Percentiles rank a stretch among this genome's conserved stretches.
Conservation (phyloP, 2,113 vertebrate genomes). For the Bambusicola thoracicus region DNA sequence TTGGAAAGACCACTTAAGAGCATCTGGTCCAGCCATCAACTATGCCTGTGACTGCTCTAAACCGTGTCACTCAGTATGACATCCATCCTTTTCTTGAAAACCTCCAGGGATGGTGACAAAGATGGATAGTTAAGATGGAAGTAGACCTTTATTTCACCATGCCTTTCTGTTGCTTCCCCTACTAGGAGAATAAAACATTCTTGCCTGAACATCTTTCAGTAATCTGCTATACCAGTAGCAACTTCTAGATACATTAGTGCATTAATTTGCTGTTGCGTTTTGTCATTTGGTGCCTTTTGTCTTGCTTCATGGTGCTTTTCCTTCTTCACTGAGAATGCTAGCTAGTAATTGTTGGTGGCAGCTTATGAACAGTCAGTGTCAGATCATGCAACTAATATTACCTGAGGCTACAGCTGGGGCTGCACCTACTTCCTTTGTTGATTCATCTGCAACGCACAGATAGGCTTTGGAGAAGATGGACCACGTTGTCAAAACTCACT, state of each 20-base stretch:
- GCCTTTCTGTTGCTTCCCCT: not conserved
- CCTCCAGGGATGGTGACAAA: no score
- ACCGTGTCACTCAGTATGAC: no score
- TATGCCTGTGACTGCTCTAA: no score
- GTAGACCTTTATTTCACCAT: not conserved
- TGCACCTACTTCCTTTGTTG: fast-evolving
- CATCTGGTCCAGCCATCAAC: no score
- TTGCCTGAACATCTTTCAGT: not conserved
- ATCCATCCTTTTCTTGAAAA: no score
- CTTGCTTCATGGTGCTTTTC: not conserved
- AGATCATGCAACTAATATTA: not conserved
- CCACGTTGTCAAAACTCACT: not conserved
- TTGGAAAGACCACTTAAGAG: no score
- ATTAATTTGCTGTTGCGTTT: not conserved
- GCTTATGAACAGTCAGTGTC: not conserved
- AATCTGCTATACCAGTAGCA: not conserved
- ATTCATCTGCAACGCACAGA: not conserved
- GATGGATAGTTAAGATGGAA: not conserved
- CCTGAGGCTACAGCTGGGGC: not conserved
- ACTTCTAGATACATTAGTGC: not conserved
- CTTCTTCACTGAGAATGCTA: not conserved
- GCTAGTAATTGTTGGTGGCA: not conserved
- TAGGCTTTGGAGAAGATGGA: not conserved
- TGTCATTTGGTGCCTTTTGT: not conserved
- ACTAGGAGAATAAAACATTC: not conserved